Conservation (phyloP, 2,797 vertebrate genomes). For the Ispidina picta region DNA sequence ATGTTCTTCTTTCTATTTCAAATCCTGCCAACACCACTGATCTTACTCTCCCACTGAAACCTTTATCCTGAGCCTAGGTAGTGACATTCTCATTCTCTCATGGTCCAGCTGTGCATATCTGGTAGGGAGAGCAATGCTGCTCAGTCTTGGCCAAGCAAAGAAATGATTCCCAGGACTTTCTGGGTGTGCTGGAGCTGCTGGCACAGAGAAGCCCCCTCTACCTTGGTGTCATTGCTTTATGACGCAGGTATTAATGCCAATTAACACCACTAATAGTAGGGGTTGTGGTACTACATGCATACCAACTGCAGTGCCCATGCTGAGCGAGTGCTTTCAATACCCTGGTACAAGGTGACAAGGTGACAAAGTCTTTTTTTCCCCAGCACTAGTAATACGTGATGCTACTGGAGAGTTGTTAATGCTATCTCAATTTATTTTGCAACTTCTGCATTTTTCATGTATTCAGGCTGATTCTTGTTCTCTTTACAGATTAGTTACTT, state of each 20-base stretch:
- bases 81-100: fast-evolving
- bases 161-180: background rate
- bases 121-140: background rate
- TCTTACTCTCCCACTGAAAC: background rate
- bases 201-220: background rate
- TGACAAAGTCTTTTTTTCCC: background rate
- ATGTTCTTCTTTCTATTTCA: background rate
- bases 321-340: background rate
- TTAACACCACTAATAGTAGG: background rate
- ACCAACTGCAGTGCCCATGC: background rate
- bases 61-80: background rate
- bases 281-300: background rate
- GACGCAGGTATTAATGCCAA: background rate
- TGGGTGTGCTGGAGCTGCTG: background rate
- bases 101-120: fast-evolving
- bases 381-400: background rate
- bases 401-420: background rate
- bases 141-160: background rate
- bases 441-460: slow-evolving; percentile 22
- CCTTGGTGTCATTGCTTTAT: background rate
- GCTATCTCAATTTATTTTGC: slow-evolving; percentile 6
- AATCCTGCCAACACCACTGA: background rate
- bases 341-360: background rate
- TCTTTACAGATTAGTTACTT: slow-evolving; percentile 38
- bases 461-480: background rate